Conservation (phyloP, 2,113 vertebrate genomes). For the Lampris incognitus region DNA sequence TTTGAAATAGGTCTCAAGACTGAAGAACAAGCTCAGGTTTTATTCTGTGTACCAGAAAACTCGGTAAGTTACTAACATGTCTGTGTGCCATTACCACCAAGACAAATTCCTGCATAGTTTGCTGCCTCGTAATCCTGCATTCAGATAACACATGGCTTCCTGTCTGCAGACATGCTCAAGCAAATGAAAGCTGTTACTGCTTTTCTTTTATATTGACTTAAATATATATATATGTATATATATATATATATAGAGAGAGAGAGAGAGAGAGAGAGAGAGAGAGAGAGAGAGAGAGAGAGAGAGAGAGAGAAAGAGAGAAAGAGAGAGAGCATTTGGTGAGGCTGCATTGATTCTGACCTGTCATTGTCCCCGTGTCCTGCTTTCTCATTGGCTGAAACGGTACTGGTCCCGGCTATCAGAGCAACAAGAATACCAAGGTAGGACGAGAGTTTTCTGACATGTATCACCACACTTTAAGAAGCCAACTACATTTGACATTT, state of each 20-base stretch:
- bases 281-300: no score
- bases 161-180: background rate
- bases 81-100: no score
- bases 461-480: background rate
- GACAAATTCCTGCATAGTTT: no score
- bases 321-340: background rate
- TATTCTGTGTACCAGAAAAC: no score
- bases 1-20: no score
- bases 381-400: constrained; percentile 38
- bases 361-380: constrained; percentile 18
- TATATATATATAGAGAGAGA: no score
- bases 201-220: background rate
- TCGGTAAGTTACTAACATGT: no score
- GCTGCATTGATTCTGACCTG: constrained; percentile 21
- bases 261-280: no score
- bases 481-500: background rate
- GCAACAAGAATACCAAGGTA: constrained; percentile 76
- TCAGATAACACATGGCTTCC: background rate
- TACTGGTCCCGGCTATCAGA: constrained; percentile 56
- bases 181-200: background rate
- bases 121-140: background rate
- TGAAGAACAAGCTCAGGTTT: no score
- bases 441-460: background rate
- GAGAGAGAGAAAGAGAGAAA: no score
- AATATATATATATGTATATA: no score